Evolutionary conservation across 2,888 invertebrate genomes (phyloP).

Genomic region (Aradus depressus): DNA sequence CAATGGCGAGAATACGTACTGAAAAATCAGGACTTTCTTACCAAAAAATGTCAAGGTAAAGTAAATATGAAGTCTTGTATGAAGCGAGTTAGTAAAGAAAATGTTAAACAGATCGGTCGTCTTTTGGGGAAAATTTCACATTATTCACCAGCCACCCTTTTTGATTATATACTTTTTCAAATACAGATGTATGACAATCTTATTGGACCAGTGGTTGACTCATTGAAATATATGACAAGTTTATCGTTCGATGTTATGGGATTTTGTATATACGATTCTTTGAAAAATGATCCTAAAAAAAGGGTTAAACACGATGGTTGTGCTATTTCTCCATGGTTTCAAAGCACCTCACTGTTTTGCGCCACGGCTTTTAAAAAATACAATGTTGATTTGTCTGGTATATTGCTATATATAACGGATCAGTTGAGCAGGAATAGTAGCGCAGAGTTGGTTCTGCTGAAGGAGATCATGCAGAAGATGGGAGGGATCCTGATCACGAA

Average conservation of each 20-base stretch:
- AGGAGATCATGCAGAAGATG: slow-evolving; percentile 99
- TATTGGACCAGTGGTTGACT: slow-evolving; percentile 92
- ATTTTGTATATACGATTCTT: slow-evolving; percentile 87
- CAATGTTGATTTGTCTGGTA: slow-evolving; percentile 84
- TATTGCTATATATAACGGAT: slow-evolving; percentile 94
- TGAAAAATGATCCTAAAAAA: slow-evolving; percentile 60
- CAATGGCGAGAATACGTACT: slow-evolving; percentile 93
- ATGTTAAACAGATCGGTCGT: slow-evolving; percentile 91
- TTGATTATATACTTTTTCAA: slow-evolving; percentile 78
- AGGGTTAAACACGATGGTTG: slow-evolving; percentile 80
- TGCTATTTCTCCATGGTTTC: slow-evolving; percentile 86
- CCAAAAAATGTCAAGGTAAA: slow-evolving; percentile 35
- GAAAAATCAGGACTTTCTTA: slow-evolving; percentile 67
- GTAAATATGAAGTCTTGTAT: slow-evolving; percentile 91
- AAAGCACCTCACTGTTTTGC: slow-evolving; percentile 88
- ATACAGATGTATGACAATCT: slow-evolving; percentile 90
- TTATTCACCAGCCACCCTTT: slow-evolving; percentile 87
- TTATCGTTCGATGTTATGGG: slow-evolving; percentile 93
- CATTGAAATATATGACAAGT: slow-evolving; percentile 87
- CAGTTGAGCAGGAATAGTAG: slow-evolving; percentile 89
- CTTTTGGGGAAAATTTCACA: slow-evolving; percentile 94
- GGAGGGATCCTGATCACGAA: slow-evolving; percentile 95
- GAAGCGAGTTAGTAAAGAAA: slow-evolving; percentile 96
- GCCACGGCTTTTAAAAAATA: slow-evolving; percentile 96
- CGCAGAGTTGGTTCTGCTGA: slow-evolving; percentile 75